Base-by-base conservation (phyloP, 1,140 invertebrate genomes). In the Aphaenogaster ashmeadi region DNA sequence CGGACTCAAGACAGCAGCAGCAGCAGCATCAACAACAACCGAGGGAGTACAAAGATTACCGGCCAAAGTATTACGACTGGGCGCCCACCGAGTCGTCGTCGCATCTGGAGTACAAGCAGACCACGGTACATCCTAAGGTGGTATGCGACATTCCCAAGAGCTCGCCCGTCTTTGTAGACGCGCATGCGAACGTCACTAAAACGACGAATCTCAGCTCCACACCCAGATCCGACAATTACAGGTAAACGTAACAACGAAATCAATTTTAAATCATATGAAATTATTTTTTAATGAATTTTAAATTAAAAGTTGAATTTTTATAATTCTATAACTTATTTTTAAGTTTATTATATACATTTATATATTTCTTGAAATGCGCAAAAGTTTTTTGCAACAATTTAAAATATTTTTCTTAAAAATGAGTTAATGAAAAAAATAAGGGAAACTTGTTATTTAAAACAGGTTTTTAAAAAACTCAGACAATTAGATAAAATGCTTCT, bases 101-200 rank as follows among this genome's bases (percentile, higher is more conserved):
- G 13, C 91, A 95, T 33, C 56, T 93, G 13, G 93, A 95, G 5
- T 91, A 89, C 79, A 94, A 94, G 77, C 92, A 93, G 44, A 94
- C 94, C 15, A 96, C 95, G 5, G 94, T 96, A 13, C 96, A 96
- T 92, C 96, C 96, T 0, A 94, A 96, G 92, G 93, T 96, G 64
- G 95, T 96, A 56, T 96, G 95, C 88, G 95, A 96, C 81, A 96
- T 96, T 86, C 96, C 96, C 2, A 96, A 95, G 88, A 96, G 93
- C 77, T 95, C 95, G 4, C 93, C 94, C 15, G 95, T 95, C 6
- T 95, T 94, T 67, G 93, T 95, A 0, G 93, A 95, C 0, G 90
- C 91, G 7, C 94, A 94, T 71, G 69, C 86, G 56, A 92, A 93
- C 56, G 44, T 84, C 41, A 41, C 36, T 44, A 94, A 94, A 88